Conservation (phyloP, 2,888 invertebrate species). For the Archips crataeganus region DNA sequence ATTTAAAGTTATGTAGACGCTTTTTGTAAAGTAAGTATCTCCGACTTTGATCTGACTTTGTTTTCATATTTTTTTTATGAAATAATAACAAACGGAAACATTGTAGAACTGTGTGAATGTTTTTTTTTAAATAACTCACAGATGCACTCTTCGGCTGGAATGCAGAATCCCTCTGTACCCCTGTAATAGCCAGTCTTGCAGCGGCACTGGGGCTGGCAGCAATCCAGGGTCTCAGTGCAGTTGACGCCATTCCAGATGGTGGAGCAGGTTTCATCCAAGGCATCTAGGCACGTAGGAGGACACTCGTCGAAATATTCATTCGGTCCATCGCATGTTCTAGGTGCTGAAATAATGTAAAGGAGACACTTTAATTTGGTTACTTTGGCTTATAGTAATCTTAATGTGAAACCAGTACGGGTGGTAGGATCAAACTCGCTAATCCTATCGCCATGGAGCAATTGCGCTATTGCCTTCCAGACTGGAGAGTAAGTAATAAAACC, state of each 20-base stretch:
- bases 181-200: conserved; percentile 18
- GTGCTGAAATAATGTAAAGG: conserved; percentile 2
- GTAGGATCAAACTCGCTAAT: no score
- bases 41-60: no score
- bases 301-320: conserved; percentile 36
- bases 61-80: background rate
- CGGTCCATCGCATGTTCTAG: conserved; percentile 21
- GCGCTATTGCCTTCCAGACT: no score
- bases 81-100: background rate
- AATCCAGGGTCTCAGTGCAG: conserved; percentile 7
- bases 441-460: no score
- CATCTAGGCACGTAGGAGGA: conserved; percentile 1
- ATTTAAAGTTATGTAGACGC: no score
- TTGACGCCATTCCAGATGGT: background rate
- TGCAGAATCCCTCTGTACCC: conserved; percentile 3
- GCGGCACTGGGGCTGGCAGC: conserved; percentile 4
- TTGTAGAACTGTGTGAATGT: no score
- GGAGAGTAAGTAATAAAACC: no score
- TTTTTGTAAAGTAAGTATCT: no score
- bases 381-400: background rate
- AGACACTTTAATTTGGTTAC: background rate
- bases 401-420: no score
- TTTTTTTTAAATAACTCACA: conserved; percentile 1
- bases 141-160: conserved; percentile 6
- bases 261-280: background rate